Percentiles rank a stretch among this genome's conserved stretches.
These are phyloP conservation scores for Euura lappo DNA, from an alignment of 1,140 invertebrate genomes.

Conservation along the genomic window DNA sequence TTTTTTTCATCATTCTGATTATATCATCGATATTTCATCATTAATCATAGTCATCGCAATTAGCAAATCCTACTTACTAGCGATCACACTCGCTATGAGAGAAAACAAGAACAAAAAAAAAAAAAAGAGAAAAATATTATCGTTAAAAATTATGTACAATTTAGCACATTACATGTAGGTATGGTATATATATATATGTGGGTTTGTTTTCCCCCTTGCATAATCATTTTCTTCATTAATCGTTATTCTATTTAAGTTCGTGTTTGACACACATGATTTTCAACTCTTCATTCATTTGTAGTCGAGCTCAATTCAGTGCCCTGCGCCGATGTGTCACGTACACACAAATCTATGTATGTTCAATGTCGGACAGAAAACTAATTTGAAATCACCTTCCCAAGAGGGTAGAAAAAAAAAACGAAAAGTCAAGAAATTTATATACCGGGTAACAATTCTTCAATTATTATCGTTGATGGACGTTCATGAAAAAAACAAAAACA, in stretches of 20 bases:
- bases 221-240: background rate
- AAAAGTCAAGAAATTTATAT: too few relatives aligned
- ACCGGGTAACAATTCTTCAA: too few relatives aligned
- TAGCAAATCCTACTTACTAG: background rate
- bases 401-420: too few relatives aligned
- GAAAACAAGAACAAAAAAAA: background rate
- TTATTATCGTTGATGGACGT: too few relatives aligned
- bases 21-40: too few relatives aligned
- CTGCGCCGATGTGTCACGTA: conserved; percentile 19
- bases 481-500: too few relatives aligned
- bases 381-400: too few relatives aligned
- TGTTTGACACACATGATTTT: background rate
- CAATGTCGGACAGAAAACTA: too few relatives aligned
- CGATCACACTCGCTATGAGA: background rate
- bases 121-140: background rate
- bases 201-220: background rate
- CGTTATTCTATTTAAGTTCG: background rate
- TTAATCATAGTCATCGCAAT: background rate
- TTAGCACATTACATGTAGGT: conserved; percentile 14
- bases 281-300: background rate
- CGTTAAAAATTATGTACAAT: conserved; percentile 34
- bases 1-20: too few relatives aligned
- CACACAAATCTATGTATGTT: too few relatives aligned
- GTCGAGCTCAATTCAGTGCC: conserved; percentile 7
- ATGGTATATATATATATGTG: background rate